Percentiles rank a stretch among this genome's conserved stretches.
phyloP scores from a whole-genome alignment of 2,797 vertebrate genomes.

The Glossophaga mutica region DNA sequence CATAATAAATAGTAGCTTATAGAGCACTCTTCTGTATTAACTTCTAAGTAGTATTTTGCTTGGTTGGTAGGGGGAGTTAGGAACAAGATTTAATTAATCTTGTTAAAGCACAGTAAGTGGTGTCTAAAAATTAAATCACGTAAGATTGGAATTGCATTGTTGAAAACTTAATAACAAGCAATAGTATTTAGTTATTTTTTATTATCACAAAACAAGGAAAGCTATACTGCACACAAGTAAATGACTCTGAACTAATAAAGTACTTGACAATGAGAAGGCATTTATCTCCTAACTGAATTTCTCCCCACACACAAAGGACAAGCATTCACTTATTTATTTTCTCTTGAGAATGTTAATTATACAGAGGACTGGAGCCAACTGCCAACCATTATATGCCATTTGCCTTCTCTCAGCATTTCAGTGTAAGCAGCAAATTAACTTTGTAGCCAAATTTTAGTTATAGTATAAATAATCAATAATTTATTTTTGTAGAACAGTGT shows the following conservation, averaged over 20 bases:
- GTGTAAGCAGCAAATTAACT: neutral
- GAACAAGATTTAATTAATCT: neutral
- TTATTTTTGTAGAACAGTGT: neutral
- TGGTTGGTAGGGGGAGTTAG: neutral
- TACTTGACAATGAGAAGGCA: neutral
- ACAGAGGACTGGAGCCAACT: neutral
- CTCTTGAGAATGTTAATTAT: neutral
- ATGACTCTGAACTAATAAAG: neutral
- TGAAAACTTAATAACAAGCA: neutral
- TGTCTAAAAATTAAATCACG: neutral
- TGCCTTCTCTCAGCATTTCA: neutral
- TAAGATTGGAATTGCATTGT: neutral
- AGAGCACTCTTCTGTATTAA: neutral
- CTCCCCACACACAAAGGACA: neutral
- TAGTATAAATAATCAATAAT: neutral
- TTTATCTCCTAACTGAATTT: neutral
- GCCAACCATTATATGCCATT: neutral
- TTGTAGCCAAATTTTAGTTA: neutral
- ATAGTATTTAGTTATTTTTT: neutral
- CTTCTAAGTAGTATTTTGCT: neutral
- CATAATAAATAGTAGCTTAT: neutral
- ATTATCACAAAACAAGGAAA: neutral
- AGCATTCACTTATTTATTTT: neutral
- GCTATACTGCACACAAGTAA: neutral
- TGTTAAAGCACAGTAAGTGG: neutral